Base-by-base conservation (phyloP, 2,888 invertebrate species). In the Didymodactylos carnosus region DNA sequence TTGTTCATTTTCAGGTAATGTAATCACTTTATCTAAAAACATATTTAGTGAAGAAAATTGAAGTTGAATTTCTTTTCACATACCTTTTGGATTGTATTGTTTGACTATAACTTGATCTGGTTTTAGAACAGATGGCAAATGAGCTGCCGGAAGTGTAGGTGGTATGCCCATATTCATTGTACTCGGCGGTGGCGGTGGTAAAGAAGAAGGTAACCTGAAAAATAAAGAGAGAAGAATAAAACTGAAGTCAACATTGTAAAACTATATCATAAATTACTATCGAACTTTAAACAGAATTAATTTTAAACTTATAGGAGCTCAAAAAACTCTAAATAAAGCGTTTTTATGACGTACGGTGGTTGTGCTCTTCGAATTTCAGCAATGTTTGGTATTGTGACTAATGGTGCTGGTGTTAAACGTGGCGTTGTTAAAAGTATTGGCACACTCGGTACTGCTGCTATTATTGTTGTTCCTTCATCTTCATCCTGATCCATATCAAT, bases 361-460 rank as follows among this genome's bases (percentile, higher is more conserved):
- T 41, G 70, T n/a, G n/a, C n/a, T n/a, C n/a, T n/a, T n/a, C n/a
- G n/a, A n/a, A n/a, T n/a, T 62, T 77, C 76, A 35, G 71, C 35
- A 25, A 49, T 75, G 3, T 43, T 70, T 23, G 41, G n/a, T n/a
- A n/a, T n/a, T n/a, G n/a, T n/a, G n/a, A n/a, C n/a, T n/a, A n/a
- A n/a, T n/a, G n/a, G n/a, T n/a, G n/a, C n/a, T 95, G 0, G 97
- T 99, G 80, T 99, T 92, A 0, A 95, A 98, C 0, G 97, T 98
- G 77, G 98, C 92, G 73, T 97, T 88, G 86, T 89, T 97, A 81
- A 94, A 91, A 80, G 92, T 92, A 0, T 53, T 23, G 13, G 89
- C 87, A 43, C 43, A 14, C 43, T 43, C 19, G 14, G 16, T 14
- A 14, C 43, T 13, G 16, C 8, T 88, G 84, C 8, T 87, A 53